phyloP scores from a whole-genome alignment of 2,113 vertebrate species.

The Eolophus roseicapilla region DNA sequence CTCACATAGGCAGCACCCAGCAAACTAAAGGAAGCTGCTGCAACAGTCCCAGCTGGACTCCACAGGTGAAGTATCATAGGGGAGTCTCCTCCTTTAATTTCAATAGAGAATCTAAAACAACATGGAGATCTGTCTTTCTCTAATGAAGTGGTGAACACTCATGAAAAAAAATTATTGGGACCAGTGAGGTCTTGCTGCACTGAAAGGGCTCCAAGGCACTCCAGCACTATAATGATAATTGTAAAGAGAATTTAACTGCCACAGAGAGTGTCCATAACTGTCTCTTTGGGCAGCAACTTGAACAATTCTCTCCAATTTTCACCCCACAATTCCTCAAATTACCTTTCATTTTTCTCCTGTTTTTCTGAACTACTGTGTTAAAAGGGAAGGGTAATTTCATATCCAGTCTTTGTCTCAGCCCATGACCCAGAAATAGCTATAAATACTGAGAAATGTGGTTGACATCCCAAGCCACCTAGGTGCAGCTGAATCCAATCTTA shows the following conservation, averaged over 20 bases:
- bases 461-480: background rate
- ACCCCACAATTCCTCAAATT: conserved; percentile 1
- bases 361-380: background rate
- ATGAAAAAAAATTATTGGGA: background rate
- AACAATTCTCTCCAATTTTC: conserved; percentile 18
- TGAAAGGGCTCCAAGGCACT: background rate
- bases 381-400: background rate
- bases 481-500: too few relatives aligned
- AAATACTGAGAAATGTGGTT: background rate
- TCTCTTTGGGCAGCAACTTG: background rate
- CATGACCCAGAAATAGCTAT: conserved; percentile 18
- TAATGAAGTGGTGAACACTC: background rate
- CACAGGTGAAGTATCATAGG: rapidly evolving
- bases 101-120: background rate
- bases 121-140: background rate
- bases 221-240: background rate
- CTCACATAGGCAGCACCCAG: background rate
- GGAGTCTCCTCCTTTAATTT: background rate
- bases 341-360: background rate
- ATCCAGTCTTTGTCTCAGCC: background rate
- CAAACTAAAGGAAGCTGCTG: background rate
- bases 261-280: background rate
- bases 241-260: background rate
- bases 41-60: background rate
- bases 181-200: background rate